Percentiles rank a stretch among this genome's conserved stretches.
phyloP scores from a whole-genome alignment of 2,888 invertebrate species.

The Vannuccia rotundouncinata region DNA sequence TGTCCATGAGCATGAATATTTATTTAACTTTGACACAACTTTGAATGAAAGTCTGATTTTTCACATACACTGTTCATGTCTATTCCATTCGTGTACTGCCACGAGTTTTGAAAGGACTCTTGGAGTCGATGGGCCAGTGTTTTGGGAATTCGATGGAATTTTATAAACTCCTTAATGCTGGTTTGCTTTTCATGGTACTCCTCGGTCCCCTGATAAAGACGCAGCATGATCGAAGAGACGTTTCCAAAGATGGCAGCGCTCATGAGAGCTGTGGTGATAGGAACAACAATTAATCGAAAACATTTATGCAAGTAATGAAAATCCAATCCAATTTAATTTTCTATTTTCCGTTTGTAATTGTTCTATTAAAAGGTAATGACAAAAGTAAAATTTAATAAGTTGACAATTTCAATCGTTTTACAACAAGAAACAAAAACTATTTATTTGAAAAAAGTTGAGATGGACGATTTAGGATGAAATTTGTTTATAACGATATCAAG shows the following conservation, averaged over 20 bases:
- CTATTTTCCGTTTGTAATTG: too few relatives aligned
- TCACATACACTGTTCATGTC: conserved; percentile 56
- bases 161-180: conserved; percentile 57
- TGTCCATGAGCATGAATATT: too few relatives aligned
- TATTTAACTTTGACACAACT: not conserved
- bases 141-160: conserved; percentile 56
- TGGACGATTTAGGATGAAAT: too few relatives aligned
- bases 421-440: too few relatives aligned
- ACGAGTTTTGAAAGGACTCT: conserved; percentile 55
- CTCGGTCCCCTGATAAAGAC: conserved; percentile 56
- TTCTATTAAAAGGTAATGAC: too few relatives aligned
- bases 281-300: too few relatives aligned
- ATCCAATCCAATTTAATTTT: not conserved
- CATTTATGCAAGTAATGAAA: not conserved
- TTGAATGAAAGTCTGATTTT: not conserved
- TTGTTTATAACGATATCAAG: too few relatives aligned
- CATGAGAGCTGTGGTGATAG: conserved; percentile 50
- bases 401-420: too few relatives aligned
- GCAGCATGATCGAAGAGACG: conserved; percentile 56
- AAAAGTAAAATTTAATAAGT: too few relatives aligned
- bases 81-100: conserved; percentile 56
- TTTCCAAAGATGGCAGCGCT: conserved; percentile 57
- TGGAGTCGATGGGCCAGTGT: conserved; percentile 52
- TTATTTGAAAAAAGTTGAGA: too few relatives aligned
- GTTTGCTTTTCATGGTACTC: conserved; percentile 56